Percentiles rank a stretch among this genome's conserved stretches.
Conservation (phyloP, 2,888 invertebrate genomes). For the Limnephilus marmoratus region DNA sequence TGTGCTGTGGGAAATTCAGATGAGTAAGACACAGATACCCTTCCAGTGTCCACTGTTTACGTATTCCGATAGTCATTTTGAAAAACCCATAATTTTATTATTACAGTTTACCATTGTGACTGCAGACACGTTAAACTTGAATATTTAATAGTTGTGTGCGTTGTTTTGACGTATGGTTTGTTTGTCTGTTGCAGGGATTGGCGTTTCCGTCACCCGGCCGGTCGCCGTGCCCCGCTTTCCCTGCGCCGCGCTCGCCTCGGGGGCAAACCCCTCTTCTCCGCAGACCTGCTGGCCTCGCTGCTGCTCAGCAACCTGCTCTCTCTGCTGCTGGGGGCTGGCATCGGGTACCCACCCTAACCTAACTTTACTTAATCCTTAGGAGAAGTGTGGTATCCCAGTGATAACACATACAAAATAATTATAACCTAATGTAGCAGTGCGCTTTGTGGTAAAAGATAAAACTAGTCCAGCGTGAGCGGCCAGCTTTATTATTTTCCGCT, state of each 20-base stretch:
- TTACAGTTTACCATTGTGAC: too few species aligned
- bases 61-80: too few species aligned
- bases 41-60: too few species aligned
- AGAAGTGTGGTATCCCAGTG: too few species aligned
- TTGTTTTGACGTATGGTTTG: neutral
- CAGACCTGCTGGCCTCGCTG: conserved; percentile 92
- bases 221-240: conserved; percentile 75
- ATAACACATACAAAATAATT: too few species aligned
- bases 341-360: conserved; percentile 82
- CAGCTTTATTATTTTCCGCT: too few species aligned
- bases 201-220: conserved; percentile 88
- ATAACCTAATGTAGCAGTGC: too few species aligned
- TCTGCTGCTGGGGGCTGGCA: conserved; percentile 91
- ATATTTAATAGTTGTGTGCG: neutral
- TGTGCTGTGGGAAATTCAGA: too few species aligned
- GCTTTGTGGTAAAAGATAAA: too few species aligned
- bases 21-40: too few species aligned
- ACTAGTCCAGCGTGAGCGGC: too few species aligned
- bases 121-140: neutral
- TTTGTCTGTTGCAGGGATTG: conserved; percentile 81
- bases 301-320: conserved; percentile 94
- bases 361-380: neutral
- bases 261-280: conserved; percentile 89
- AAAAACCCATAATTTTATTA: too few species aligned
- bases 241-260: conserved; percentile 86